Base-by-base conservation (phyloP, 2,797 vertebrate species). In the Adrianichthys oophorus region DNA sequence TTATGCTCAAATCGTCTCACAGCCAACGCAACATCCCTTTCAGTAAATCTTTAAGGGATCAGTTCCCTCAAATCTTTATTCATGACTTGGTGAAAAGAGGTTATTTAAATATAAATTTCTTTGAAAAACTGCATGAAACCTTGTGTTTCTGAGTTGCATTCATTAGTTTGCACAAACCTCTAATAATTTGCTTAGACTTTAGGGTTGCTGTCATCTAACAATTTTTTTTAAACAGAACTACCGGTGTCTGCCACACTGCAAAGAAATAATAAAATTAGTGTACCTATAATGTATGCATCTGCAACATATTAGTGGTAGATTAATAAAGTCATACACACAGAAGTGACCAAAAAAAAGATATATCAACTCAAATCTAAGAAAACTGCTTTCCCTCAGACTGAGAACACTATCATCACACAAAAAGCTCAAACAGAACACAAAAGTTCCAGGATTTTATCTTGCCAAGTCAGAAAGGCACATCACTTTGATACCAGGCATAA, bases 391-490 rank as follows among this genome's bases (percentile, higher is more conserved):
- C 67, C 43, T 79, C 72, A 70, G 67, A 71, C 42, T 69, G 52
- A 63, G 69, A 80, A 74, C 57, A 17, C 49, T 4, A 14, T 51
- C 45, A 70, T 54, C 10, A 73, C 70, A 80, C 71, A 88, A 61
- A 7, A 83, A 81, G 76, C 65, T 83, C 79, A 78, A 60, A 74
- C 58, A 82, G 64, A 78, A 80, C 81, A 76, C 66, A 70, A 80
- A 40, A 78, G 72, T 78, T 86, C 64, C 70, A 83, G 85, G 72
- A 59, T 83, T 82, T 79, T 82, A 78, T 83, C 77, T 74, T 80
- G 79, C 75, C 56, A 85, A 80, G 87, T 89, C 83, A 88, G 90
- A 91, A 93, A 93, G 92, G 93, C 93, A 94, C 92, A 88, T 92
- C 83, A 89, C 88, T 91, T 92, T 84, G 77, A 92, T 91, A 90